phyloP scores from a whole-genome alignment of 2,113 vertebrate species.

The Gorsachius goisagi region DNA sequence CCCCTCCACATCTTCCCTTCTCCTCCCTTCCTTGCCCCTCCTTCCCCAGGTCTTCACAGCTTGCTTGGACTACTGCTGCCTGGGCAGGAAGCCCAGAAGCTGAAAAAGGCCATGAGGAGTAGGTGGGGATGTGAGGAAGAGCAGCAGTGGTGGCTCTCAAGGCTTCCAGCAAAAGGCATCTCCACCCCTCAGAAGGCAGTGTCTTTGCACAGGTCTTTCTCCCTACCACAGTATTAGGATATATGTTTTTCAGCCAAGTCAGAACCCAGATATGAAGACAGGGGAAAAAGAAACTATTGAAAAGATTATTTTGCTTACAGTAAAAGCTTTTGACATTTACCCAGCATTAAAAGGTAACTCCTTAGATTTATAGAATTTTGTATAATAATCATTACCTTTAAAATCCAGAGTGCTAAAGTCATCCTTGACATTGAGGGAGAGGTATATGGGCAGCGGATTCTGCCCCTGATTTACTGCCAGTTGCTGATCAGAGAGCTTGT shows the following conservation, averaged over 20 bases:
- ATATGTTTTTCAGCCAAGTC: background rate
- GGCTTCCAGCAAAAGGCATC: background rate
- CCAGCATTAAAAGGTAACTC: background rate
- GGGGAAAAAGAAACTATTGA: background rate
- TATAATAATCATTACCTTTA: constrained; percentile 56
- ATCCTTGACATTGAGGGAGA: constrained; percentile 82
- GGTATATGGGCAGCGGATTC: constrained; percentile 85
- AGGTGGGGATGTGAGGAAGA: background rate
- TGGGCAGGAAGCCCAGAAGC: background rate
- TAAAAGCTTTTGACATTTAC: background rate
- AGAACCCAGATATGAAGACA: background rate
- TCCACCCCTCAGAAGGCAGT: background rate
- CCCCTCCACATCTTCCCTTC: background rate
- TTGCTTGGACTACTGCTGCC: background rate
- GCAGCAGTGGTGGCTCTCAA: background rate
- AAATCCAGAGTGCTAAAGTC: constrained; percentile 65
- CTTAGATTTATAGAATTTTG: background rate
- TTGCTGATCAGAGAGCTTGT: constrained; percentile 81
- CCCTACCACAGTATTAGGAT: background rate
- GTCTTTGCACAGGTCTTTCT: background rate
- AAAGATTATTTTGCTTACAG: background rate
- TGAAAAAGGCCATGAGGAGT: background rate
- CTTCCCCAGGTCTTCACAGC: background rate
- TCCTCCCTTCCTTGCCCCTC: background rate
- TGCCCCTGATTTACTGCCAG: constrained; percentile 77